These are phyloP conservation scores for Lycophotia porphyrea DNA, from an alignment of 2,888 invertebrate species.

Conservation along the genomic window DNA sequence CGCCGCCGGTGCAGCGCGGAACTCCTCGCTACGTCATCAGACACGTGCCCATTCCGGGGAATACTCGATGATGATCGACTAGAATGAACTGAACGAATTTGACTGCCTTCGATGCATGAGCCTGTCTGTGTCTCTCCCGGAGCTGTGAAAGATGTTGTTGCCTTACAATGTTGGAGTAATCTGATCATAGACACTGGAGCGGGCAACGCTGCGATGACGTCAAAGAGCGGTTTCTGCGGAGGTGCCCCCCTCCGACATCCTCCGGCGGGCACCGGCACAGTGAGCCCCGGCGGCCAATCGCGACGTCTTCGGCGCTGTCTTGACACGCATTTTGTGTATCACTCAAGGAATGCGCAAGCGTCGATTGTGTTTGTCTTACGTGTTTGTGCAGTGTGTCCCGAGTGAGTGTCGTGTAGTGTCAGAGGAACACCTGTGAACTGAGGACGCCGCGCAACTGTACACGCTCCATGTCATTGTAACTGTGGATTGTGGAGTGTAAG, in stretches of 20 bases:
- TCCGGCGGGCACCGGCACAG: not conserved
- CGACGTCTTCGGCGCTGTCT: conserved; percentile 33
- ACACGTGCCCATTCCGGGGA: not conserved
- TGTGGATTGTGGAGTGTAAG: conserved; percentile 6
- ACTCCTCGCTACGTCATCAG: conserved; percentile 21
- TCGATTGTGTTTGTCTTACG: conserved; percentile 9
- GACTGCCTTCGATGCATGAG: no score
- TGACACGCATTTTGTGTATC: conserved; percentile 17
- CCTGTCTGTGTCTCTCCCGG: not conserved
- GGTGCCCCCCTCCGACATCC: conserved; percentile 36
- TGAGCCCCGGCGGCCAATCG: conserved; percentile 31
- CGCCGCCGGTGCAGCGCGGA: not conserved
- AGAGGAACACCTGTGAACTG: not conserved
- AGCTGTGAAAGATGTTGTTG: not conserved
- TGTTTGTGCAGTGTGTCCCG: conserved; percentile 8
- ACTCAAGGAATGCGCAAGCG: conserved; percentile 39
- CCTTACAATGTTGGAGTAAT: not conserved
- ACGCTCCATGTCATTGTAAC: conserved; percentile 2
- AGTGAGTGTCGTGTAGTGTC: conserved; percentile 7
- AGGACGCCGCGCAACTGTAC: not conserved
- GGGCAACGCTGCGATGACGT: conserved; percentile 40
- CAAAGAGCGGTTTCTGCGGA: conserved; percentile 43
- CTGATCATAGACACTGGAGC: not conserved
- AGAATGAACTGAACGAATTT: not conserved
- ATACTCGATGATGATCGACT: not conserved